Percentiles rank a stretch among this genome's conserved stretches.
Evolutionary conservation across 2,888 invertebrate species (phyloP).

Genomic region (Rugalucina vietnamica): DNA sequence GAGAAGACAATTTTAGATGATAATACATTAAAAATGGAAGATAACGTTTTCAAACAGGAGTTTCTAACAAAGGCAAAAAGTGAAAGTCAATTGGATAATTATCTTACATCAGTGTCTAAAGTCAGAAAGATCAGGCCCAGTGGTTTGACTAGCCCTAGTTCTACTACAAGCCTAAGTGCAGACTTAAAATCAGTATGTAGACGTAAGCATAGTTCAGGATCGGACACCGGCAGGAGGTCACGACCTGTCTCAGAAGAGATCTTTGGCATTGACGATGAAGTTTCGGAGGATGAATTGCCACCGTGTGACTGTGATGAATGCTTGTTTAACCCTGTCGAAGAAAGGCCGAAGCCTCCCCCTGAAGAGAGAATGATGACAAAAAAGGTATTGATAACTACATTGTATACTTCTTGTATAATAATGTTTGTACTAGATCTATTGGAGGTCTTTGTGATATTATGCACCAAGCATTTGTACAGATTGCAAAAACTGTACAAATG

Average conservation of each 20-base stretch:
- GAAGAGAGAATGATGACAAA: neutral
- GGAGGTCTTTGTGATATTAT: too few species aligned
- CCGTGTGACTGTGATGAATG: constrained; percentile 49
- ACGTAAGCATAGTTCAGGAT: constrained; percentile 6
- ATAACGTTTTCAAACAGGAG: neutral
- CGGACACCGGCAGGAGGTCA: neutral
- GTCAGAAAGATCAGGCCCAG: neutral
- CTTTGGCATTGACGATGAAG: constrained; percentile 9
- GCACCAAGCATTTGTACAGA: too few species aligned
- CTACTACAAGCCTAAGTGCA: neutral
- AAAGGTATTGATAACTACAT: too few species aligned
- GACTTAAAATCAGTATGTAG: neutral
- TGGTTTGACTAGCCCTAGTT: neutral
- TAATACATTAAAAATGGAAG: neutral
- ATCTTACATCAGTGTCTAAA: neutral
- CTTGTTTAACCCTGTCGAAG: constrained; percentile 13
- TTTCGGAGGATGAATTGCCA: neutral
- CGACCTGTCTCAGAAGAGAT: neutral
- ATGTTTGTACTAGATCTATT: too few species aligned
- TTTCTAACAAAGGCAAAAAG: neutral
- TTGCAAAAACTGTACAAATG: too few species aligned
- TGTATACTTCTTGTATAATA: too few species aligned
- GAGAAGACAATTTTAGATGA: neutral
- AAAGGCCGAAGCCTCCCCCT: constrained; percentile 5
- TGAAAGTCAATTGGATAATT: neutral